Conservation (phyloP, 2,797 vertebrate species). For the Epinephelus malabaricus region DNA sequence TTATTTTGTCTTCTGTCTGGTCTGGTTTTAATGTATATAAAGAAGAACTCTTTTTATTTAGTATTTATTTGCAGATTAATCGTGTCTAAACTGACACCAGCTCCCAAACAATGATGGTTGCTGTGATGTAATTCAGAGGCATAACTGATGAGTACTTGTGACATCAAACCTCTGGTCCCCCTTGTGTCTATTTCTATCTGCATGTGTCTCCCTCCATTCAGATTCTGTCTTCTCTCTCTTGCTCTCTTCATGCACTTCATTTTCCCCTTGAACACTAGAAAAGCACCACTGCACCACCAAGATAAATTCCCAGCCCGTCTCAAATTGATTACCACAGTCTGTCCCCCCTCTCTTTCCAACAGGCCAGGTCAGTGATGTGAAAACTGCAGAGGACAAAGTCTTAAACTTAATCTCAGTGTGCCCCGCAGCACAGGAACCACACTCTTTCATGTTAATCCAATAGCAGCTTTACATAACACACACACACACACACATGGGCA, state of each 20-base stretch:
- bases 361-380: constrained; percentile 38
- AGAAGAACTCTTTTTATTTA: no score
- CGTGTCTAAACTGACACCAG: no score
- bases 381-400: constrained; percentile 52
- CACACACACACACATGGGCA: not conserved
- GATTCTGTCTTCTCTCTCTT: not conserved
- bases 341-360: constrained; percentile 5
- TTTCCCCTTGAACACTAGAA: not conserved
- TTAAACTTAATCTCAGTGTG: constrained; percentile 43
- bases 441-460: constrained; percentile 49
- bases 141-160: not conserved
- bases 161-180: not conserved
- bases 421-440: constrained; percentile 37
- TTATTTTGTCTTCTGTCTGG: no score
- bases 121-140: not conserved
- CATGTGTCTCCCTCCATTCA: not conserved
- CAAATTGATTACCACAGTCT: constrained; percentile 32
- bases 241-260: not conserved
- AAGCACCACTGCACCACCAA: not conserved
- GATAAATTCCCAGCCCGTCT: constrained; percentile 11
- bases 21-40: no score
- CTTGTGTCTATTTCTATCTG: not conserved
- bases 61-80: no score
- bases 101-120: no score
- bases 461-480: constrained; percentile 43